phyloP scores from a whole-genome alignment of 2,888 invertebrate species.

The Lasiommata megera region DNA sequence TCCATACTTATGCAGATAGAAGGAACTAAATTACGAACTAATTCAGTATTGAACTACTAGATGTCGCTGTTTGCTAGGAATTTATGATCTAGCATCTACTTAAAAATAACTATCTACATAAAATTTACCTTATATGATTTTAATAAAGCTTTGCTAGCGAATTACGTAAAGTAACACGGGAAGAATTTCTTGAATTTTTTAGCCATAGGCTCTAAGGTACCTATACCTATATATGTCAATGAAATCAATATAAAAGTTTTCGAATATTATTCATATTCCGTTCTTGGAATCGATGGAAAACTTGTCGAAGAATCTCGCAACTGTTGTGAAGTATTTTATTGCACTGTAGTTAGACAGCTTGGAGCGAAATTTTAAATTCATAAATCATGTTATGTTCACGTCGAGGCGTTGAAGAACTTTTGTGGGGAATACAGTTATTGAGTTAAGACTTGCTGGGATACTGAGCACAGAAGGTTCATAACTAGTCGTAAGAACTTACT shows the following conservation, averaged over 20 bases:
- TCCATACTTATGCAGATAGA: too few species aligned
- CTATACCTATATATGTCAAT: neutral
- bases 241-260: neutral
- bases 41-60: neutral
- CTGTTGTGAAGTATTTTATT: slow-evolving; percentile 29
- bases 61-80: neutral
- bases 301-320: slow-evolving; percentile 19
- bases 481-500: slow-evolving; percentile 21
- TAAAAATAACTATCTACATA: too few species aligned
- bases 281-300: slow-evolving; percentile 15
- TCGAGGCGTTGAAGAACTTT: slow-evolving; percentile 34
- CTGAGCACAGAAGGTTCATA: slow-evolving; percentile 25
- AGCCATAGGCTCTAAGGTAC: too few species aligned
- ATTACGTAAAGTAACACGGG: too few species aligned
- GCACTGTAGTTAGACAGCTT: slow-evolving; percentile 30
- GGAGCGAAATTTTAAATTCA: slow-evolving; percentile 34
- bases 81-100: too few species aligned
- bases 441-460: slow-evolving; percentile 33
- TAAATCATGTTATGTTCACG: slow-evolving; percentile 34
- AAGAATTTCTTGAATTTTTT: too few species aligned
- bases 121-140: too few species aligned
- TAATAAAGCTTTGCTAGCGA: too few species aligned
- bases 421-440: slow-evolving; percentile 34
- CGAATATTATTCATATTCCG: slow-evolving; percentile 1
- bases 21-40: neutral